Evolutionary conservation across 2,888 invertebrate genomes (phyloP).

Genomic region (Lasioglossum calceatum): DNA sequence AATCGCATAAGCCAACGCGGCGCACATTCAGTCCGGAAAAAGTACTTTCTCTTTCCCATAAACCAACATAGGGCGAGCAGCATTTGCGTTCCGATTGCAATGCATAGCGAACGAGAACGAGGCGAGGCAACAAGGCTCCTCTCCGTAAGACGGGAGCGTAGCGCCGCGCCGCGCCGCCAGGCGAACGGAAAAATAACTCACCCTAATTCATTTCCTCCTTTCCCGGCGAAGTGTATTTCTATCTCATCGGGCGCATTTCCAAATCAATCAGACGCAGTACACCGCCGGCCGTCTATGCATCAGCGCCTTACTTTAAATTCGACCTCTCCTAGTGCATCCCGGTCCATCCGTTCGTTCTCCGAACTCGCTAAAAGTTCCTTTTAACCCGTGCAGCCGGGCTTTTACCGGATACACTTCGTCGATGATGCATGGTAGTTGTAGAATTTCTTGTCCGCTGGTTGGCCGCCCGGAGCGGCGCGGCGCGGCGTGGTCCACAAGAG

Average conservation of each 20-base stretch:
- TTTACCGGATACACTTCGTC: conserved; percentile 50
- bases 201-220: neutral
- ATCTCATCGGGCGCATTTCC: conserved; percentile 11
- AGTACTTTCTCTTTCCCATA: neutral
- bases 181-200: neutral
- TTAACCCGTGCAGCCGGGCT: conserved; percentile 42
- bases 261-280: conserved; percentile 26
- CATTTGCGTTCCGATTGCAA: neutral
- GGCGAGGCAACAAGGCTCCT: neutral
- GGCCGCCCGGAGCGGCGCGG: neutral
- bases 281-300: neutral
- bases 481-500: neutral
- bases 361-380: conserved; percentile 49
- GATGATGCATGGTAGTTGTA: conserved; percentile 52
- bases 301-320: conserved; percentile 47
- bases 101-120: neutral
- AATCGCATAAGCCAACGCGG: neutral
- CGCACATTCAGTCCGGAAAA: neutral
- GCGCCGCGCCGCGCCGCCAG: neutral
- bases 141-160: neutral
- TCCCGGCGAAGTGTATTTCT: neutral
- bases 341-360: conserved; percentile 7
- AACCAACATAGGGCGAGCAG: neutral
- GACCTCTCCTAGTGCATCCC: conserved; percentile 10
- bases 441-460: conserved; percentile 40